Base-by-base conservation (phyloP, 2,113 vertebrate species). In the Neodontobutis hainanensis region DNA sequence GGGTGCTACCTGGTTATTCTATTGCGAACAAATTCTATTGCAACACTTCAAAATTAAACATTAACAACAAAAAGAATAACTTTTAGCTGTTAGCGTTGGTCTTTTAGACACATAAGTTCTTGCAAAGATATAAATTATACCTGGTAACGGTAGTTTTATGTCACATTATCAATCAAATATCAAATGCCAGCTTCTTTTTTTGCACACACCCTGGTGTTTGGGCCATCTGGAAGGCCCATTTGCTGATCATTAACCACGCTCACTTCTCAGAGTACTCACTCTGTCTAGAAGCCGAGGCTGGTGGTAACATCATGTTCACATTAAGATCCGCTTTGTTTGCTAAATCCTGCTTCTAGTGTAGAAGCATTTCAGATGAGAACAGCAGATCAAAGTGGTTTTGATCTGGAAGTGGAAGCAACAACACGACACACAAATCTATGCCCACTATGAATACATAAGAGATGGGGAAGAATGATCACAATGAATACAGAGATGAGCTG, bases 161-260 rank as follows among this genome's bases (percentile, higher is more conserved):
- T 75, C 78, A 77, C 44, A 75, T 74, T 62, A 81, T 87, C 65
- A 77, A 71, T 89, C 81, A 88, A 53, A 79, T 53, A 63, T 75
- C 77, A 88, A 83, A 84, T 65, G 67, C 61, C 77, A 63, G 60
- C 43, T 69, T 77, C 60, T 56, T 42, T 73, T 55, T 52, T 58
- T 16, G 57, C 64, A 40, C 68, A 81, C 69, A 66, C 84, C 85
- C 81, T 56, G 71, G 74, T 86, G 87, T 53, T 69, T 61, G 49
- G 68, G 73, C 87, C 88, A 91, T 89, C 87, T 91, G 89, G 87
- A 82, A 68, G 8, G 5, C 36, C 58, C 77, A 73, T 82, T 71
- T 82, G 77, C 65, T 66, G 69, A 65, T 85, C 68, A 81, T 87
- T 83, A 85, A 80, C 70, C 42, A 43, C 11, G 56, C 59, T 73